Base-by-base conservation (phyloP, 2,797 vertebrate genomes). In the Danionella dracula region DNA sequence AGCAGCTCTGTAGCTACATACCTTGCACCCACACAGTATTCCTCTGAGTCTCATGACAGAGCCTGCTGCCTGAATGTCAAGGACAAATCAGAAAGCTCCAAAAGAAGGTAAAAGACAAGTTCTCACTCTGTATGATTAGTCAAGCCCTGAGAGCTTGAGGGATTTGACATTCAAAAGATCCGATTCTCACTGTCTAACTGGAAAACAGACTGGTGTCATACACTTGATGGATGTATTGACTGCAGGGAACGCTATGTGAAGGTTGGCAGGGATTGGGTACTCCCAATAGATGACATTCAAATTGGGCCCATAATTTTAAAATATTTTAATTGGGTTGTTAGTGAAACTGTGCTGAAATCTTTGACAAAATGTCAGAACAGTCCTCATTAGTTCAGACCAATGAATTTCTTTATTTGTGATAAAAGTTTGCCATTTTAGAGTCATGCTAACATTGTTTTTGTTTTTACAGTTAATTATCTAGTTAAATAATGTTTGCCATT, bases 61-160 rank as follows among this genome's bases (percentile, higher is more conserved):
- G 15, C 17, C 31, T 59, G 32, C 31, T 31, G 48, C 58, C 46
- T 68, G 59, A 73, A 73, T 73, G 75, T 76, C 75, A 73, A 76
- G 71, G 68, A 73, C 68, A 64, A 57, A 63, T 55, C 63, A 61
- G 64, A 53, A 69, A 60, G 58, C 53, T 66, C 46, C 9, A 17
- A 46, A 49, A 65, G 38, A 76, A 70, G 62, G 71, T 72, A 68
- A 61, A 71, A 70, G 71, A 64, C 61, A 44, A 56, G 49, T 56
- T 71, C 64, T 67, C 49, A 45, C 59, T 67, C 38, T 35, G 54
- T 65, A 46, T 64, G 68, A 73, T 70, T 76, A 68, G 69, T 68
- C 65, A 76, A 49, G 54, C 54, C 62, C 58, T 68, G 45, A 17
- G 59, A 76, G 64, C 38, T 59, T 40, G 54, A 44, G 54, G 35